Conservation (phyloP, 1,140 invertebrate species). For the Helicoverpa armigera region DNA sequence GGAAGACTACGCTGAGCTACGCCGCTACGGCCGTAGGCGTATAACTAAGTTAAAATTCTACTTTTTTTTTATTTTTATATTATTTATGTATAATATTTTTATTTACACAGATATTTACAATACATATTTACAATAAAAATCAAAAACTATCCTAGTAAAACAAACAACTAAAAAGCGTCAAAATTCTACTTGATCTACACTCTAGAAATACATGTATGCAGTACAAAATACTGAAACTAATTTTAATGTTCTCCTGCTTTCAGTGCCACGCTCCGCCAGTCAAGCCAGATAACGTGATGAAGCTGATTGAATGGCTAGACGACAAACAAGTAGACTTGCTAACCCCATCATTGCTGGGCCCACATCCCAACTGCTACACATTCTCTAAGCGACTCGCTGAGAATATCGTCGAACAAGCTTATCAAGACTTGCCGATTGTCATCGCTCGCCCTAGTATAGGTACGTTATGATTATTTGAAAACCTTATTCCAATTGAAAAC, state of each 20-base stretch:
- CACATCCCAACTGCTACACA: constrained; percentile 92
- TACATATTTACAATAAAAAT: too few species aligned
- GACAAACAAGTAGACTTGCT: constrained; percentile 88
- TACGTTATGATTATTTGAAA: constrained; percentile 57
- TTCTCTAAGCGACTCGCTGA: constrained; percentile 91
- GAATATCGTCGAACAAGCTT: constrained; percentile 87
- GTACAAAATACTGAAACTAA: neutral
- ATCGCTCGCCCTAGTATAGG: constrained; percentile 94
- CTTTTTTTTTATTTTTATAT: too few species aligned
- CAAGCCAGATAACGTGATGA: constrained; percentile 90
- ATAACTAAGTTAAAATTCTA: too few species aligned
- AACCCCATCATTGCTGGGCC: constrained; percentile 89
- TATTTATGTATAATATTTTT: too few species aligned
- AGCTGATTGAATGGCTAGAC: constrained; percentile 90
- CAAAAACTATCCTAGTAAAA: too few species aligned
- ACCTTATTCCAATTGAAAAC: too few species aligned
- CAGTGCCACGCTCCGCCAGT: constrained; percentile 88
- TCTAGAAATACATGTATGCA: too few species aligned
- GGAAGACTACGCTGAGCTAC: neutral
- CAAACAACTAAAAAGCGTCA: too few species aligned
- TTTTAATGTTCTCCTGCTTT: constrained; percentile 20
- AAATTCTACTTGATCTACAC: too few species aligned
- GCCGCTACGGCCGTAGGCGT: neutral
- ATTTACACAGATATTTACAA: too few species aligned
- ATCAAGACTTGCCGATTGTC: constrained; percentile 88